Evolutionary conservation across 2,888 invertebrate species (phyloP), one percentile per base, ranked within the genome.

Genomic region (Dynastes grantii): DNA sequence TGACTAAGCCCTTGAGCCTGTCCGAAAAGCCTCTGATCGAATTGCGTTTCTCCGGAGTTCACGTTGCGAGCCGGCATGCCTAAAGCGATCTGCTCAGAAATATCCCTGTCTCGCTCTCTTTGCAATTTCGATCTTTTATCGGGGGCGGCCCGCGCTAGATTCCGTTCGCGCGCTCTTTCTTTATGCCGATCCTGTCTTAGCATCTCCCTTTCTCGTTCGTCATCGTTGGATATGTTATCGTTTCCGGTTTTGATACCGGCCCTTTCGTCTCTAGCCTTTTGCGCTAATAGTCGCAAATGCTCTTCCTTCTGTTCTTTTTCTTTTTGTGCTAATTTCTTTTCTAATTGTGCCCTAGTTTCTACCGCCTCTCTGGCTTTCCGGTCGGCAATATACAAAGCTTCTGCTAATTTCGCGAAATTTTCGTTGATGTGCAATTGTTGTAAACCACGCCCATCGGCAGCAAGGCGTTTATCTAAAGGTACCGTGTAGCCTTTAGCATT

Each of bases 301-400:
- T 98, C 98, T 87, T 99, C 98, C 85, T 98, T 98, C 90, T 97
- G 97, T 87, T 98, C 98, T 87, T 99, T 99, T 88, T 99, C 98
- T 84, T 98, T 96, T 88, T 99, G 98, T 0, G 99, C 99, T 82
- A 99, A 88, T 89, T 98, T 96, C 90, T 97, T 96, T 88, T 99
- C 99, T 1, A 99, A 90, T 86, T 98, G 97, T 0, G 98, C 97
- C 40, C 99, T 90, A 84, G 97, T 97, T 87, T 99, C 99, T 0
- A 99, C 99, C 0, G 98, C 98, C 88, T 99, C 99, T 65, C 99
- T 91, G 0, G 99, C 98, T 89, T 99, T 99, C 85, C 90, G 90
- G 87, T 99, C 99, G 1, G 99, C 99, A 84, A 99, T 98, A 87
- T 98, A 99, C 71, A 99, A 90, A 0, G 99, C 97, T 88, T 99